A percentile compares a stretch with the other conserved stretches of the same genome.
Conservation (phyloP, 1,140 invertebrate species). For the Halictus rubicundus region DNA sequence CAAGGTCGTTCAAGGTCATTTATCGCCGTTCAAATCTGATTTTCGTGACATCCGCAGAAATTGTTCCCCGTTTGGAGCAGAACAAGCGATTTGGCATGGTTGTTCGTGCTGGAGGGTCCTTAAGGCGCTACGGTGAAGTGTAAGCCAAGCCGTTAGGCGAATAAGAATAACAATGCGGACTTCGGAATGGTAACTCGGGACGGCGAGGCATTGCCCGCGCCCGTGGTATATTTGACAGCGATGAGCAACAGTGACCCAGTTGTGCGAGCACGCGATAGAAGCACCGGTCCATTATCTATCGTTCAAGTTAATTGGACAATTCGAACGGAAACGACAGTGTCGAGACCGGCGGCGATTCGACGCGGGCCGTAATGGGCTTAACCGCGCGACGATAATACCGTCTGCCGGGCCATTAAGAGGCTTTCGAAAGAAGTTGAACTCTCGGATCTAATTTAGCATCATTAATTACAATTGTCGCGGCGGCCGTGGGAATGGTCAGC, state of each 20-base stretch:
- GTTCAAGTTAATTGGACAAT: neutral
- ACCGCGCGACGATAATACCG: constrained; percentile 40
- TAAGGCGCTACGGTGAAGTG: too few species aligned
- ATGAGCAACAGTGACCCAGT: neutral
- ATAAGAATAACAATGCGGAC: too few species aligned
- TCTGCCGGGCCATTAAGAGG: constrained; percentile 24
- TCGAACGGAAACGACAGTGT: neutral
- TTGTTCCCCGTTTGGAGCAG: too few species aligned
- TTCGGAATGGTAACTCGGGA: too few species aligned
- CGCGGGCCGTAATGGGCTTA: constrained; percentile 22
- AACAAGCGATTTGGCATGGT: too few species aligned
- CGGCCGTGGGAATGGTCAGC: constrained; percentile 53
- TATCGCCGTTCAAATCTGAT: too few species aligned
- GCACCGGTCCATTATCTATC: constrained; percentile 3
- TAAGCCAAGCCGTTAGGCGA: too few species aligned
- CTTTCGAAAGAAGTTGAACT: constrained; percentile 48
- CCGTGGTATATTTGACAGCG: neutral
- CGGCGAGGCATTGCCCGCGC: neutral
- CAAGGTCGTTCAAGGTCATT: too few species aligned
- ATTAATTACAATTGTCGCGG: constrained; percentile 61
- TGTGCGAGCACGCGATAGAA: neutral
- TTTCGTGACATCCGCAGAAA: too few species aligned
- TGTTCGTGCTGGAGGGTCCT: too few species aligned
- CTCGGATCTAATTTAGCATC: constrained; percentile 54
- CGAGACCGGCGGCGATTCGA: neutral